These are phyloP conservation scores for Rallus limicola DNA, from an alignment of 2,113 vertebrate genomes.

Conservation along the genomic window DNA sequence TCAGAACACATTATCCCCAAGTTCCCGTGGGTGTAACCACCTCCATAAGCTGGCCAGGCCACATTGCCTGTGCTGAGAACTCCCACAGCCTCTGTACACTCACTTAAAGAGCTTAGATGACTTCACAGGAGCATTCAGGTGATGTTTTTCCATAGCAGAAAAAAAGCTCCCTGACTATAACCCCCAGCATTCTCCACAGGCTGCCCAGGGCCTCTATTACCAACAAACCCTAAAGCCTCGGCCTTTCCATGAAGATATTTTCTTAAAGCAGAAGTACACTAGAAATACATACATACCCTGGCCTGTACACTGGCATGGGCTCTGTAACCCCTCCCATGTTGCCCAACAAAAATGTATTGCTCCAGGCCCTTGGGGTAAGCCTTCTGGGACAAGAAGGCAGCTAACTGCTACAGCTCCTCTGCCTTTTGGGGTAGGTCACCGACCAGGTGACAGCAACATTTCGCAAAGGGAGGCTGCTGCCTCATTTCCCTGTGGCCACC, in stretches of 20 bases:
- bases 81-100: not conserved
- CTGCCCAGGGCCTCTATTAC: not conserved
- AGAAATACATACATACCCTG: not conserved
- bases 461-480: not conserved
- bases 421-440: not conserved
- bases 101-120: rapidly evolving
- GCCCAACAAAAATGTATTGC: not conserved
- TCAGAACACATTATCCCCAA: not conserved
- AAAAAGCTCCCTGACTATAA: not conserved
- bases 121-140: not conserved
- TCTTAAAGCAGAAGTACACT: not conserved
- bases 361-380: not conserved
- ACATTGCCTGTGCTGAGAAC: not conserved
- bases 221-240: not conserved
- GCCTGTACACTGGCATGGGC: rapidly evolving
- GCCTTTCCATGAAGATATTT: not conserved
- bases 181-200: not conserved
- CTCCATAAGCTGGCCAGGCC: not conserved
- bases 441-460: rapidly evolving
- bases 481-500: not conserved
- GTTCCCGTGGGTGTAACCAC: rapidly evolving
- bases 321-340: not conserved
- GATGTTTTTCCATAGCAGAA: not conserved
- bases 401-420: not conserved
- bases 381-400: not conserved